Base-by-base conservation (phyloP, 2,113 vertebrate genomes). In the Falcunculus frontatus region DNA sequence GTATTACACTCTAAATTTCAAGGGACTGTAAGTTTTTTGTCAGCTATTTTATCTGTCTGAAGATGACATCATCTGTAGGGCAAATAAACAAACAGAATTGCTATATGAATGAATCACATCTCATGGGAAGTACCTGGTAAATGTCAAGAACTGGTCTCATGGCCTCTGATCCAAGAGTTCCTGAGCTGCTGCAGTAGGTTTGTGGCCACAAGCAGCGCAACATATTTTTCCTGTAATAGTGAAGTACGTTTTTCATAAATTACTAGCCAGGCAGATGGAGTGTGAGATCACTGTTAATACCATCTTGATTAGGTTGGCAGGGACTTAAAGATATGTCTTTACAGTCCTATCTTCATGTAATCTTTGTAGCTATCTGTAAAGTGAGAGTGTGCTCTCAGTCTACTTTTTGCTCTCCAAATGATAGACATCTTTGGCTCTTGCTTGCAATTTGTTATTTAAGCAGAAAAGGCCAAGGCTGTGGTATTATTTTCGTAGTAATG, bases 241-340 rank as follows among this genome's bases (percentile, higher is more conserved):
- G 91, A 95, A 96, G 96, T 96, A 94, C 77, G 2, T 91, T 96
- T 95, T 96, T 96, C 93, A 95, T 95, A 96, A 92, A 96, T 95
- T 97, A 91, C 95, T 97, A 96, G 93, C 95, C 95, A 95, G 96
- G 95, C 96, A 97, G 96, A 97, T 96, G 96, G 96, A 95, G 96
- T 95, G 96, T 97, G 96, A 97, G 96, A 97, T 97, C 95, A 97
- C 93, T 97, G 96, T 96, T 97, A 96, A 96, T 97, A 96, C 96
- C 96, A 97, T 97, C 96, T 96, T 97, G 96, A 97, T 96, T 96
- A 96, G 96, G 95, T 96, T 97, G 96, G 95, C 96, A 97, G 91
- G 69, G 93, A 95, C 87, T 96, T 96, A 95, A 94, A 94, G 94
- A 96, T 94, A 96, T 78, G 95, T 97, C 96, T 97, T 97, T 96